Base-by-base conservation (phyloP, 2,888 invertebrate species). In the Rhamnusium bicolor region DNA sequence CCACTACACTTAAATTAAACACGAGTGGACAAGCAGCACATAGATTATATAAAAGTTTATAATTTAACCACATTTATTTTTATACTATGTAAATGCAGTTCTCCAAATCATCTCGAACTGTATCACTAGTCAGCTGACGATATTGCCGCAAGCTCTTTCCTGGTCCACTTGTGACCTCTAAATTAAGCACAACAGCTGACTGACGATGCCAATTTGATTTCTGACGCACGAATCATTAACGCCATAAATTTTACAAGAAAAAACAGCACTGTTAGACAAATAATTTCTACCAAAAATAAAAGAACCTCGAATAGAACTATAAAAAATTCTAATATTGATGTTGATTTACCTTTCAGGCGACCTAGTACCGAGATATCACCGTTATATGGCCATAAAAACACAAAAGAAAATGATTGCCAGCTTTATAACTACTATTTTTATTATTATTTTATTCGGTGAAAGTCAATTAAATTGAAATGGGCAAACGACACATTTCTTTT, bases 161-260 rank as follows among this genome's bases (percentile, higher is more conserved):
- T 14, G 12, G 10, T 53, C 56, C 27, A 27, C 56, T 27, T 0
- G 29, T 56, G 29, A 56, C 58, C 58, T 32, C 58, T 21, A 32
- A 58, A 58, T 40, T 40, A 19, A 18, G 14, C 54, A n/a, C 29
- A 58, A 58, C 58, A 58, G 58, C 58, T 58, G 58, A 29, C 58
- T 58, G 58, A 58, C 18, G 58, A 32, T 54, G 53, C 53, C 53
- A 24, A 54, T 1, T 54, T 54, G 53, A 27, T 56, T 56, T 56
- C 29, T 56, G 14, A 29, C 29, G 14, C 56, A 54, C 18, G 53
- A 19, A 21, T 53, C 21, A 56, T 56, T 56, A 56, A 12, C 56
- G 10, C 56, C 24, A 1, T 27, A 8, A n/a, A n/a, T n/a, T 24
- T 21, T 6, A 10, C n/a, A n/a, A n/a, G 24, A 8, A 10, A 27